Evolutionary conservation across 2,113 vertebrate species (phyloP).

Genomic region (Probosciger aterrimus): DNA sequence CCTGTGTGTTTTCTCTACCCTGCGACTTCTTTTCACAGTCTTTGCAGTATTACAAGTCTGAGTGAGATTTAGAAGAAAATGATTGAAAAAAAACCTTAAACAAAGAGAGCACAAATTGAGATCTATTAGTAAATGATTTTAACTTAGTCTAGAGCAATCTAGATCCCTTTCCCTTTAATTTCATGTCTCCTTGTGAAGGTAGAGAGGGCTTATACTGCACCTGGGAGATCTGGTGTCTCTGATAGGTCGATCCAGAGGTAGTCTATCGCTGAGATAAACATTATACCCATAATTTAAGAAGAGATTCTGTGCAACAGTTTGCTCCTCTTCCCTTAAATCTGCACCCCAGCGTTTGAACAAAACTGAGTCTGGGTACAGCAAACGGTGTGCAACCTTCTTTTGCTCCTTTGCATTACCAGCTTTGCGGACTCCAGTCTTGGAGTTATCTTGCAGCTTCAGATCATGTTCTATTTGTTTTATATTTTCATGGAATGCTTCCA

Average conservation of each 20-base stretch:
- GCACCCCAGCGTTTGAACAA: conserved; percentile 40
- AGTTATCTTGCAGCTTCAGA: background rate
- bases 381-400: background rate
- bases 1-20: background rate
- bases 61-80: background rate
- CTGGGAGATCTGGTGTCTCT: conserved; percentile 11
- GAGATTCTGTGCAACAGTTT: conserved; percentile 27
- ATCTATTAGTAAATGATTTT: background rate
- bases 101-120: background rate
- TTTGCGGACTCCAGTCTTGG: background rate
- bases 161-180: background rate
- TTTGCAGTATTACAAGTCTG: background rate
- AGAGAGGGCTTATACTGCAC: background rate
- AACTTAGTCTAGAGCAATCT: background rate
- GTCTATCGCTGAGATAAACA: conserved; percentile 22
- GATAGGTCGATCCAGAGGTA: conserved; percentile 19
- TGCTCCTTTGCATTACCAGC: background rate
- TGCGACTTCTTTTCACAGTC: background rate
- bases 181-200: background rate
- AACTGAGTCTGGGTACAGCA: background rate
- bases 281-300: conserved; percentile 52
- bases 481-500: background rate
- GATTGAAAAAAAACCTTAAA: background rate
- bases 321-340: conserved; percentile 19
- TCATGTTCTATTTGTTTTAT: background rate